Evolutionary conservation across 2,888 invertebrate genomes (phyloP), one percentile per base, ranked within the genome.

Genomic region (Leucophora obtusa): DNA sequence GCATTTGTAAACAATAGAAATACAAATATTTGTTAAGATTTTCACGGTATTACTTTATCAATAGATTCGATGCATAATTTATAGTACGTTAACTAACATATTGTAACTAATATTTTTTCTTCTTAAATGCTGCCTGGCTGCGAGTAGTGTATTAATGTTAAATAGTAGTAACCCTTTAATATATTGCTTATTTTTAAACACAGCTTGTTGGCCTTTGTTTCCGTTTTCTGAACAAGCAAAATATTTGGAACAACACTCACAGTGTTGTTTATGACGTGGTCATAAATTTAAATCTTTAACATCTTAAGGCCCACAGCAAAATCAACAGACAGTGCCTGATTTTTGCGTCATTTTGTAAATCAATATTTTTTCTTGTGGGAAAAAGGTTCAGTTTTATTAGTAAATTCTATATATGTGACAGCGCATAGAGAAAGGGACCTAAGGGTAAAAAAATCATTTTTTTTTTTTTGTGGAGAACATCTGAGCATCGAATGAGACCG

Each of bases 181-280:
- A 17, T 50, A 43, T 47, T 28, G 15, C 18, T 35, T 43, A 56
- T 56, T 63, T 28, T 47, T 56, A 15, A 68, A 82, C 83, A 65
- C 62, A 72, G 60, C 60, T 66, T 76, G 72, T 63, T 72, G 51
- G 60, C 83, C 76, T 83, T 86, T 79, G 65, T 82, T 77, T 73
- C 35, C 38, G 58, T 73, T 63, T 71, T 66, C 54, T 82, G 84
- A 83, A 33, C 53, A 85, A 84, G 85, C 86, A 84, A 88, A 89
- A 89, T 88, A 89, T 89, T 89, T 89, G 84, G 86, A 87, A 79
- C 82, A 83, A 65, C 82, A 53, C 82, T 79, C 72, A 65, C 78
- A 38, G 85, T 84, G 85, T 78, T 82, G 81, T 86, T 87, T 87
- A 86, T 84, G 85, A 79, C 83, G 81, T 69, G 84, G 81, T 82